phyloP scores from a whole-genome alignment of 2,888 invertebrate genomes.

The Erebia palarica region DNA sequence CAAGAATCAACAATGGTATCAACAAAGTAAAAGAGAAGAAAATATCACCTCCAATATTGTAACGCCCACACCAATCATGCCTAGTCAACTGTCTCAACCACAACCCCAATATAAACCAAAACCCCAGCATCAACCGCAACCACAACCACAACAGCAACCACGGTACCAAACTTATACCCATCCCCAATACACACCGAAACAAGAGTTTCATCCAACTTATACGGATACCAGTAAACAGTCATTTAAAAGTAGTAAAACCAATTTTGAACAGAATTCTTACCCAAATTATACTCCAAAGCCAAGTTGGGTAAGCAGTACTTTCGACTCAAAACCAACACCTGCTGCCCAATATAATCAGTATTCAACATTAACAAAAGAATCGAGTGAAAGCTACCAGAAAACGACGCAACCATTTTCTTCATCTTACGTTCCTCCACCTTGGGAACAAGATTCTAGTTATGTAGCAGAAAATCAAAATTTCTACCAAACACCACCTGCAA shows the following conservation, averaged over 20 bases:
- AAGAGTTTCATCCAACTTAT: conserved; percentile 53
- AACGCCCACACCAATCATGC: conserved; percentile 48
- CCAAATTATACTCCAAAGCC: conserved; percentile 65
- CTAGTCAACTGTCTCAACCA: conserved; percentile 47
- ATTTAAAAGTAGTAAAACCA: conserved; percentile 50
- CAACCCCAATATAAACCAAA: conserved; percentile 41
- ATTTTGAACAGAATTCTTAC: conserved; percentile 51
- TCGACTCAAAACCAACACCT: conserved; percentile 46
- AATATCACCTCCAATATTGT: conserved; percentile 61
- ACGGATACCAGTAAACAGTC: conserved; percentile 54
- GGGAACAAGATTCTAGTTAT: conserved; percentile 73
- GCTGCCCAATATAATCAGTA: conserved; percentile 58
- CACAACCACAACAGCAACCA: conserved; percentile 15
- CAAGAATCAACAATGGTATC: conserved; percentile 72
- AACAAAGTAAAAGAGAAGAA: conserved; percentile 63
- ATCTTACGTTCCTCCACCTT: conserved; percentile 75
- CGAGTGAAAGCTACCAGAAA: conserved; percentile 61
- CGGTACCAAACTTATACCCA: conserved; percentile 40
- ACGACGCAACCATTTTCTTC: conserved; percentile 65
- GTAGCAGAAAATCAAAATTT: conserved; percentile 60
- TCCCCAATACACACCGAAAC: conserved; percentile 37
- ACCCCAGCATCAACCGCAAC: conserved; percentile 36
- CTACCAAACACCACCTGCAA: conserved; percentile 59
- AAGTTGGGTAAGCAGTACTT: conserved; percentile 56
- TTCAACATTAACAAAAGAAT: conserved; percentile 55